Conservation (phyloP, 2,797 vertebrate species). For the Myotis myotis region DNA sequence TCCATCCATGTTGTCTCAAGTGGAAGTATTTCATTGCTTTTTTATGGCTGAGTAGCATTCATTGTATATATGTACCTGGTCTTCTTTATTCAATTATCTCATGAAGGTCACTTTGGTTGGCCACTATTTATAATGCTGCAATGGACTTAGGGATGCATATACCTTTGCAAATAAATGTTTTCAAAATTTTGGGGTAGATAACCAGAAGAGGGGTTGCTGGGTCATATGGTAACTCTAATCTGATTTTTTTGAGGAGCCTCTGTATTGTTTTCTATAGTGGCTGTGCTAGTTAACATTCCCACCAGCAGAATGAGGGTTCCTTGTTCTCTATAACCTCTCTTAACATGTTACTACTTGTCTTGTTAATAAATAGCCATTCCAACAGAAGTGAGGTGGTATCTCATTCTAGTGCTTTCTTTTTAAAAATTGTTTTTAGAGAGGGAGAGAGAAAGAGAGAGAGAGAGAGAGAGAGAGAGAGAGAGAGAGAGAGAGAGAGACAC, state of each 20-base stretch:
- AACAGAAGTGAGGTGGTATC: not conserved
- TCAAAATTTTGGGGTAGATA: not conserved
- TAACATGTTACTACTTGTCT: not conserved
- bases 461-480: no score
- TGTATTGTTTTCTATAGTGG: not conserved
- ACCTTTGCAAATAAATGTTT: not conserved
- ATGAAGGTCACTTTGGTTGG: not conserved
- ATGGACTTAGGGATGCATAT: not conserved
- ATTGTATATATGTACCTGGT: not conserved
- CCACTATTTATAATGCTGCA: not conserved
- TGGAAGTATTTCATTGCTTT: not conserved
- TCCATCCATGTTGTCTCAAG: not conserved
- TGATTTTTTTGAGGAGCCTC: not conserved
- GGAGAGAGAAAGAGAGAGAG: no score
- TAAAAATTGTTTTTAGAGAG: no score
- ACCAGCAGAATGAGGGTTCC: not conserved
- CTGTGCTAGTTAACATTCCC: not conserved
- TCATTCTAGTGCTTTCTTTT: no score
- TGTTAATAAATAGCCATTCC: not conserved
- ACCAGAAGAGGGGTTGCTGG: not conserved
- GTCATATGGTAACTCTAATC: not conserved
- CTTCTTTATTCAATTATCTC: not conserved
- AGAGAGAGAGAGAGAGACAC: no score
- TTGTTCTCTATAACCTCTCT: not conserved
- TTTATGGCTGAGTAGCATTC: not conserved